phyloP scores from a whole-genome alignment of 2,888 invertebrate species.

The Magallana nippona region DNA sequence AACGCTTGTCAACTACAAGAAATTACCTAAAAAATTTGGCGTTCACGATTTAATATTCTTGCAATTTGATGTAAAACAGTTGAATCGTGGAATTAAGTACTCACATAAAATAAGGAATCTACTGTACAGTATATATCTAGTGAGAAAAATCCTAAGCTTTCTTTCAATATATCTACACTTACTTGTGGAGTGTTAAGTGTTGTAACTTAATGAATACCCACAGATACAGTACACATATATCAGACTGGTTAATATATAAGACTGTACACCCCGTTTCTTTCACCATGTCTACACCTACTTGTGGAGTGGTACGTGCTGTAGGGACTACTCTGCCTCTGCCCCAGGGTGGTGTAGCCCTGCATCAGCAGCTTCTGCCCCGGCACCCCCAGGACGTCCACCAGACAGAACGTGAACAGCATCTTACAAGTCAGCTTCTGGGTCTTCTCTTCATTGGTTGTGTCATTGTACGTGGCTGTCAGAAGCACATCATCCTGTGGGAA shows the following conservation, averaged over 20 bases:
- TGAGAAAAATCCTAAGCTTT: no score
- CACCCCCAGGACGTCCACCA: slow-evolving; percentile 50
- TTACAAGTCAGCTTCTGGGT: slow-evolving; percentile 46
- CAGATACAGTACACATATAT: no score
- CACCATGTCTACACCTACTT: slow-evolving; percentile 54
- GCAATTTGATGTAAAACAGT: no score
- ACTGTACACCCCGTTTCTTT: background rate
- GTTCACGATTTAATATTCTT: no score
- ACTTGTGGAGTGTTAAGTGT: no score
- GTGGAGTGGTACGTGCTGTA: slow-evolving; percentile 61
- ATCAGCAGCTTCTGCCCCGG: slow-evolving; percentile 63
- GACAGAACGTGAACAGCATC: slow-evolving; percentile 37
- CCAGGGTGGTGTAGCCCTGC: slow-evolving; percentile 58
- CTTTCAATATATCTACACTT: no score
- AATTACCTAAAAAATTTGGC: no score
- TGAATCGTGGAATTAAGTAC: no score
- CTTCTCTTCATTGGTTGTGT: slow-evolving; percentile 28
- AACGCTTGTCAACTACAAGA: no score
- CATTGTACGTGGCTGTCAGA: slow-evolving; percentile 47
- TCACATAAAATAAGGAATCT: no score
- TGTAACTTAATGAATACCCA: no score
- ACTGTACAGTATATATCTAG: no score
- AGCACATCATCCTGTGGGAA: slow-evolving; percentile 43
- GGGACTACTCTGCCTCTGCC: slow-evolving; percentile 55
- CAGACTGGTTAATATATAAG: background rate